Conservation (phyloP, 2,888 invertebrate genomes). For the Eupelmus urozonus region DNA sequence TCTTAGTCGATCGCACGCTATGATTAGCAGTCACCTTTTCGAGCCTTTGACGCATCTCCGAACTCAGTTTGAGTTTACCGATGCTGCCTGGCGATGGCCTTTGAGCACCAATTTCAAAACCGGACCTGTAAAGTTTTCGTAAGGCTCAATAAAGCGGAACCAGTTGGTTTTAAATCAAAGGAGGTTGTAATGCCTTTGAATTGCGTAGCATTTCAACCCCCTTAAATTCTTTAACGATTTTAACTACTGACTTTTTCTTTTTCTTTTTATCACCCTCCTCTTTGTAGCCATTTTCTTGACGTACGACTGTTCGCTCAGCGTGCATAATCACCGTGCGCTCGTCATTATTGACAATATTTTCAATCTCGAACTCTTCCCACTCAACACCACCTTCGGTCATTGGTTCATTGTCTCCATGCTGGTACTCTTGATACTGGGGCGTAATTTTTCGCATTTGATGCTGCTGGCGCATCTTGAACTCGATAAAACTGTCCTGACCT, state of each 20-base stretch:
- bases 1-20: slow-evolving; percentile 88
- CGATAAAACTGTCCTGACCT: slow-evolving; percentile 88
- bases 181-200: slow-evolving; percentile 23
- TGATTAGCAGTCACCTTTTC: slow-evolving; percentile 94
- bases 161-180: slow-evolving; percentile 13
- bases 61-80: slow-evolving; percentile 92
- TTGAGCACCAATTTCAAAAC: slow-evolving; percentile 89
- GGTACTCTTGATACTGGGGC: slow-evolving; percentile 81
- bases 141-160: neutral
- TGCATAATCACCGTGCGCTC: slow-evolving; percentile 67
- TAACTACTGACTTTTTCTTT: slow-evolving; percentile 70
- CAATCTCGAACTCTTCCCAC: slow-evolving; percentile 92
- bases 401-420: slow-evolving; percentile 73
- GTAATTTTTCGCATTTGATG: slow-evolving; percentile 85
- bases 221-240: no score
- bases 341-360: slow-evolving; percentile 75
- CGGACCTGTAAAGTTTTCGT: slow-evolving; percentile 72
- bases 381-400: slow-evolving; percentile 81
- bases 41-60: slow-evolving; percentile 93
- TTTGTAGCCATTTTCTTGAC: slow-evolving; percentile 72
- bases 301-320: slow-evolving; percentile 61
- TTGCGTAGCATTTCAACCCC: neutral
- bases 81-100: slow-evolving; percentile 92
- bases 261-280: slow-evolving; percentile 74
- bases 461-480: slow-evolving; percentile 90